phyloP scores from a whole-genome alignment of 2,113 vertebrate genomes.

The Pomatostomus ruficeps region DNA sequence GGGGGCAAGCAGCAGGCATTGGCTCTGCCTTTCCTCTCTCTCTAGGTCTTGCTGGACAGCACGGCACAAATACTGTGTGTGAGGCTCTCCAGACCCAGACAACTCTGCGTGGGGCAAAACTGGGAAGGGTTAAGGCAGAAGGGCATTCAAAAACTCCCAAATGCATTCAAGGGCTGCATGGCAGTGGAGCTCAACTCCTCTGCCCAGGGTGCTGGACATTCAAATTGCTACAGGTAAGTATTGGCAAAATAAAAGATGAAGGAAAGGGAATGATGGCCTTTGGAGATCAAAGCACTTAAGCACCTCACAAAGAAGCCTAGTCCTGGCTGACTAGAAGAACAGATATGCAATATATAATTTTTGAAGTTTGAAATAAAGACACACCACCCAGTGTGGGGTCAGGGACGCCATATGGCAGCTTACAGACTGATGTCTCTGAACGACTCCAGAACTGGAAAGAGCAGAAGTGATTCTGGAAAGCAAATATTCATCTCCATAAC shows the following conservation, averaged over 20 bases:
- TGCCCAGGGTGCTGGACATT: neutral
- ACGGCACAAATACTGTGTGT: fast-evolving
- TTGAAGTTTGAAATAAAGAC: neutral
- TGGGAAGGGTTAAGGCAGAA: neutral
- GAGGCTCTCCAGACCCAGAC: neutral
- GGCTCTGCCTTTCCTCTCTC: neutral
- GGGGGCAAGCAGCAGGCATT: neutral
- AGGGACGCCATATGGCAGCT: neutral
- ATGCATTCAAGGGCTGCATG: neutral
- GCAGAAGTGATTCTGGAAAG: neutral
- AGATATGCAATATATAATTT: neutral
- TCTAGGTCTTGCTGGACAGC: neutral
- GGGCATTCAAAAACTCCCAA: neutral
- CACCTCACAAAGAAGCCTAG: neutral
- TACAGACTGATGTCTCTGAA: neutral
- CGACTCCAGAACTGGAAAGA: neutral
- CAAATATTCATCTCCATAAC: neutral
- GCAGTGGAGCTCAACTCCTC: neutral
- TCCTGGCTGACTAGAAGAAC: neutral
- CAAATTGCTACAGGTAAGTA: neutral
- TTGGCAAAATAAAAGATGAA: neutral
- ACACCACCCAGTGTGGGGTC: neutral
- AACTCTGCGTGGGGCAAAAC: neutral
- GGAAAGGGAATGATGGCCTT: neutral
- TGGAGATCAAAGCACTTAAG: neutral